A percentile compares a stretch with the other conserved stretches of the same genome.
Conservation (phyloP, 2,888 invertebrate genomes). For the Diachrysia chrysitis region DNA sequence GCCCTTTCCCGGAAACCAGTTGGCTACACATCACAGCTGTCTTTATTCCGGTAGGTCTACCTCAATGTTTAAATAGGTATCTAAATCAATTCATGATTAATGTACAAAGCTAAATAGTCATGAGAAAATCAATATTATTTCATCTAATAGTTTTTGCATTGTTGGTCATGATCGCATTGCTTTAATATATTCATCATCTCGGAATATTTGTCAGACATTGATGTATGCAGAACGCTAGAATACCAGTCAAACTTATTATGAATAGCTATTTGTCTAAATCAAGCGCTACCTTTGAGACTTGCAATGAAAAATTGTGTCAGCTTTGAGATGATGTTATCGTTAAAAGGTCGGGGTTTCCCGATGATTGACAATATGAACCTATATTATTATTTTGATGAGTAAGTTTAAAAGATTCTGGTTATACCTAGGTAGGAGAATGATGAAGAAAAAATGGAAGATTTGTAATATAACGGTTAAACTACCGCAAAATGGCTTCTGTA, state of each 20-base stretch:
- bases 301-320: conserved; percentile 17
- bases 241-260: conserved; percentile 41
- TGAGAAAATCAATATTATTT: conserved; percentile 8
- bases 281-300: conserved; percentile 20
- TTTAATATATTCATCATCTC: conserved; percentile 46
- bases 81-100: conserved; percentile 8
- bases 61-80: not conserved
- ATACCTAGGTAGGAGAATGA: not conserved
- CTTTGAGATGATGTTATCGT: not conserved
- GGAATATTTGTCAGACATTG: conserved; percentile 47
- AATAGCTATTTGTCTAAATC: conserved; percentile 42
- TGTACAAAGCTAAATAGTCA: not conserved
- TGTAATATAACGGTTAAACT: too few species aligned
- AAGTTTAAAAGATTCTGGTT: not conserved
- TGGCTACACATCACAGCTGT: too few species aligned
- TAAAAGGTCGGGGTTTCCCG: not conserved
- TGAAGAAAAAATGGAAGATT: not conserved
- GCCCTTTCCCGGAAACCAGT: too few species aligned
- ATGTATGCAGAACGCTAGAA: conserved; percentile 24
- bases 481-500: too few species aligned
- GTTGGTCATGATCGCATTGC: conserved; percentile 18
- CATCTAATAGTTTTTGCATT: conserved; percentile 37
- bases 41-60: not conserved
- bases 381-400: not conserved
- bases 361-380: not conserved